Base-by-base conservation (phyloP, 2,113 vertebrate genomes). In the Sebastes fasciatus region DNA sequence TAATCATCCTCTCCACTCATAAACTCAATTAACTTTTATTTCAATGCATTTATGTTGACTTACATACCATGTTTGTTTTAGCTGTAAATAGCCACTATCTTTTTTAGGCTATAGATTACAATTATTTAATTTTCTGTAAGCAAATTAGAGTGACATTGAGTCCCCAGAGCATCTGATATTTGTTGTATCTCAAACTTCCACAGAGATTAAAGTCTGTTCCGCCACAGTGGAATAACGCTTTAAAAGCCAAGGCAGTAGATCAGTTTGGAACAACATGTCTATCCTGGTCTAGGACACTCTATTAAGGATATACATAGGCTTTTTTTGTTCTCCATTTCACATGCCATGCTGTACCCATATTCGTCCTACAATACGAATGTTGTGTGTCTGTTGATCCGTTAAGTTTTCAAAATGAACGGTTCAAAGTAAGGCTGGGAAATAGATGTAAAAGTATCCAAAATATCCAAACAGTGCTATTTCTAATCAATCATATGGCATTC, bases 171-270 rank as follows among this genome's bases (percentile, higher is more conserved):
- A 74, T 46, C 57, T 3, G 54, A 62, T 57, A 23, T 8, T 40
- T 46, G 68, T n/a, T 64, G 74, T 40, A 11, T 65, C 69, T 58
- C 63, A 54, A 60, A 70, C 69, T 60, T 45, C 19, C 11, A 71
- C 26, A 72, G 13, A 73, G 21, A 81, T 46, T 4, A 51, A 62
- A 60, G 26, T 74, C 16, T 48, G 51, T 26, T 48, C 10, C 4
- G 3, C 48, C 23, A 46, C 61, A 83, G 69, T 81, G 68, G 14
- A 72, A 75, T 72, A 78, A 80, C 26, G 17, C 76, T 90, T 84
- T 60, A 65, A 49, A 82, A 70, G 81, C 77, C 83, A 84, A 89
- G 91, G 82, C 85, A 88, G 76, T 77, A 66, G 58, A 70, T 86
- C 84, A 16, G 8, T 75, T 48, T 57, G 57, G 72, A 85, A 68